Base-by-base conservation (phyloP, 2,113 vertebrate species). In the pig (Sus scrofa) region DNA sequence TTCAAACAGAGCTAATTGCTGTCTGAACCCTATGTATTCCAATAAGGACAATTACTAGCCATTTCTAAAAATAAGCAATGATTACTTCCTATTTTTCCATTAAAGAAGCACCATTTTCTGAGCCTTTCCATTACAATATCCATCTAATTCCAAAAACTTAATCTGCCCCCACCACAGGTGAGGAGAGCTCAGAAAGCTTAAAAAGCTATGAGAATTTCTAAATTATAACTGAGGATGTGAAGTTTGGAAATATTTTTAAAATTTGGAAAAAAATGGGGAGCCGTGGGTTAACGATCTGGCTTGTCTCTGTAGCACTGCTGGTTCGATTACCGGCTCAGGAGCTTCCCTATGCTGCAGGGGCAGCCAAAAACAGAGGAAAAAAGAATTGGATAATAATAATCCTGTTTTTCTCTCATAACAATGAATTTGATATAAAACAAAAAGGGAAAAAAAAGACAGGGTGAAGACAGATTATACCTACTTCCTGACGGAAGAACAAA, bases 391-490 rank as follows among this genome's bases (percentile, higher is more conserved):
- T 44, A 44, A 44, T 44, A 44, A 44, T 81, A 74, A 79, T 67
- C 19, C 34, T 82, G 82, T n/a, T 95, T 89, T 95, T 82, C 58
- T 74, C 34, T 93, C 60, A 52, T 32, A 60, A 88, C 91, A 92
- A 50, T 54, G 15, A 93, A 87, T 70, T 54, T 89, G 2, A 91
- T 34, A 68, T 74, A 91, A 93, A 84, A 93, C 54, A 2, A 34
- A 91, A 70, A 83, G 22, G 34, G 24, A 83, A 26, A 27, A 70
- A 95, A 94, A 79, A 56, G 50, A 78, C 56, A 68, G 63, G 26
- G 32, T 93, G 39, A 65, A 90, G 65, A 88, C 30, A 54, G 20
- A 84, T 85, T 94, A 94, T 6, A 70, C 37, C 22, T 73, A 85
- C 67, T 83, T 94, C 37, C 86, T 81, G 58, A 73, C 18, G 32